Evolutionary conservation across 2,888 invertebrate genomes (phyloP), one percentile per base, ranked within the genome.

Genomic region (Copidosoma aretas): DNA sequence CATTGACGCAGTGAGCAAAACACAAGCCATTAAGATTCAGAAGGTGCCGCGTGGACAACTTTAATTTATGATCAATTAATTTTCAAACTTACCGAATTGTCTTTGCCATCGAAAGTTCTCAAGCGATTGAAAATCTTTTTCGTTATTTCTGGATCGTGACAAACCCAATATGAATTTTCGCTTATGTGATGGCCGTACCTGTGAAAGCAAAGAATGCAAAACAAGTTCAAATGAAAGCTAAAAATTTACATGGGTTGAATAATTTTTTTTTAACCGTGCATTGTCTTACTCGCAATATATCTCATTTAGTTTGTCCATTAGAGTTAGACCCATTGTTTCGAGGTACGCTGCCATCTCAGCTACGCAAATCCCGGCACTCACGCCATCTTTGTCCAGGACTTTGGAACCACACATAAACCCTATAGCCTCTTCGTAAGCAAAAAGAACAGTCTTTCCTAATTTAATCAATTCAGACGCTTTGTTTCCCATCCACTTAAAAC

Each of bases 401-500:
- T 86, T 86, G 3, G 89, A 87, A n/a, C 93, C 92, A 80, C 94
- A 93, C 98, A 99, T 98, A 81, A 94, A 98, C 0, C 98, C 99
- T 80, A 99, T 98, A 0, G 98, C 98, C 85, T 99, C 99, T 82
- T 99, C 99, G 84, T 93, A 99, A 0, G 97, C 97, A 84, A 98
- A 96, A 63, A 99, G 82, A 0, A 97, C 93, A 14, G 86, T 84
- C 77, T 94, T 93, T 39, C 91, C 92, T 65, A 90, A 84, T 67
- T 88, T 85, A 46, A 91, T 84, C 64, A 97, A 84, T 10, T 95
- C 89, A 41, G 91, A 86, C 0, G 93, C 88, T 77, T 89, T 89
- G 84, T 98, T 98, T 85, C 95, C 98, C 94, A 99, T 97, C 98
- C 98, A 99, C 81, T 99, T 99, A 82, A 99, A 99, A 0, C 99